phyloP scores from a whole-genome alignment of 1,140 invertebrate species.

The Polypedilum vanderplanki region DNA sequence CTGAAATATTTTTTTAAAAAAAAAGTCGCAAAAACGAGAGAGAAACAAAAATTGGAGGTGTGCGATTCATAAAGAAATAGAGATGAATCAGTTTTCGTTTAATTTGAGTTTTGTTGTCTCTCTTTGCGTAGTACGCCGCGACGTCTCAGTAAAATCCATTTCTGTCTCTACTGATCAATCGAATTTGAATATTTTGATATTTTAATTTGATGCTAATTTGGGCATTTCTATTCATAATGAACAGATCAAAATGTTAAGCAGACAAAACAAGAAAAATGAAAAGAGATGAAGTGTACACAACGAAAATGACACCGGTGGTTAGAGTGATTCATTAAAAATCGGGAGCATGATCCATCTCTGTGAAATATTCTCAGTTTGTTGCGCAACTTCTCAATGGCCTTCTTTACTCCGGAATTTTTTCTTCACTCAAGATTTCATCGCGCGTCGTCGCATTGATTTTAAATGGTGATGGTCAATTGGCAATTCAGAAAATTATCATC shows the following conservation, averaged over 20 bases:
- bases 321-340: neutral
- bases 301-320: neutral
- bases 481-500: slow-evolving; percentile 2
- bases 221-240: slow-evolving; percentile 24
- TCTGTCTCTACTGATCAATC: neutral
- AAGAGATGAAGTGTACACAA: slow-evolving; percentile 19
- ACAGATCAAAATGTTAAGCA: neutral
- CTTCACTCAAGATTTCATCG: neutral
- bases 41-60: neutral
- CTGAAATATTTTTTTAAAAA: neutral
- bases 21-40: no score
- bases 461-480: slow-evolving; percentile 25
- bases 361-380: neutral
- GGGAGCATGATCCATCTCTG: slow-evolving; percentile 8
- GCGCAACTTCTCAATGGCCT: neutral
- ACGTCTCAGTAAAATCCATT: neutral
- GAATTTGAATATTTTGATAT: neutral
- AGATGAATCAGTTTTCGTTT: slow-evolving; percentile 1
- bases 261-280: neutral
- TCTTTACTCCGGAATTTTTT: neutral
- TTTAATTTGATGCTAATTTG: slow-evolving; percentile 1
- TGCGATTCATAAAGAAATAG: neutral
- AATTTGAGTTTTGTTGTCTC: neutral
- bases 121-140: no score
- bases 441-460: neutral